Percentiles rank a stretch among this genome's conserved stretches.
Conservation (phyloP, 1,140 invertebrate species). For the Drosophila gunungcola region DNA sequence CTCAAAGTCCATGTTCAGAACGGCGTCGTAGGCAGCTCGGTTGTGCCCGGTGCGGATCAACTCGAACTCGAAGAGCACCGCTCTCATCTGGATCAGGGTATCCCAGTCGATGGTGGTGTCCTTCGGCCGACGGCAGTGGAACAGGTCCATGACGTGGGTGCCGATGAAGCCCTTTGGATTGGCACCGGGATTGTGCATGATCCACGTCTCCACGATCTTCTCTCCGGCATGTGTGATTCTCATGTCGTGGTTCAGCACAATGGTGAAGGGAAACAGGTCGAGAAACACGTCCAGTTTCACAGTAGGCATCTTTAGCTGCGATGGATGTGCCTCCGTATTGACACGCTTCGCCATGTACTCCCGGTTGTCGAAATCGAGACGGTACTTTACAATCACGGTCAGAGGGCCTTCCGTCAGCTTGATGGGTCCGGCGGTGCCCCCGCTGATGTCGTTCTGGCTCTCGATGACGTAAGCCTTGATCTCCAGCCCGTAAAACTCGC, state of each 20-base stretch:
- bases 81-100: slow-evolving; percentile 89
- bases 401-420: slow-evolving; percentile 85
- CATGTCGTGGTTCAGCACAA: slow-evolving; percentile 79
- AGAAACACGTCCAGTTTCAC: slow-evolving; percentile 89
- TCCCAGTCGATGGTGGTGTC: slow-evolving; percentile 91
- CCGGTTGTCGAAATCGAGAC: slow-evolving; percentile 92
- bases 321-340: slow-evolving; percentile 85
- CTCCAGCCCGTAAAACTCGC: slow-evolving; percentile 90
- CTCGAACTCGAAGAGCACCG: slow-evolving; percentile 91
- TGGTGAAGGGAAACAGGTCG: slow-evolving; percentile 90
- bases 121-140: slow-evolving; percentile 90
- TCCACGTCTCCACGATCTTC: slow-evolving; percentile 90
- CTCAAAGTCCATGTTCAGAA: slow-evolving; percentile 73
- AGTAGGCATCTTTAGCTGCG: slow-evolving; percentile 86
- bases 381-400: slow-evolving; percentile 89
- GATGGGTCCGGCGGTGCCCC: slow-evolving; percentile 80
- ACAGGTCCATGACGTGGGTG: slow-evolving; percentile 88
- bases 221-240: slow-evolving; percentile 86
- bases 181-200: slow-evolving; percentile 86
- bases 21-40: slow-evolving; percentile 68
- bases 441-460: slow-evolving; percentile 85
- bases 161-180: slow-evolving; percentile 86
- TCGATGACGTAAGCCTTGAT: slow-evolving; percentile 90
- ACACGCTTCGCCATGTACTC: slow-evolving; percentile 87
- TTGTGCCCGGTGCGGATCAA: slow-evolving; percentile 86